Evolutionary conservation across 2,888 invertebrate species (phyloP).

Genomic region (Drosophila buzzatii): DNA sequence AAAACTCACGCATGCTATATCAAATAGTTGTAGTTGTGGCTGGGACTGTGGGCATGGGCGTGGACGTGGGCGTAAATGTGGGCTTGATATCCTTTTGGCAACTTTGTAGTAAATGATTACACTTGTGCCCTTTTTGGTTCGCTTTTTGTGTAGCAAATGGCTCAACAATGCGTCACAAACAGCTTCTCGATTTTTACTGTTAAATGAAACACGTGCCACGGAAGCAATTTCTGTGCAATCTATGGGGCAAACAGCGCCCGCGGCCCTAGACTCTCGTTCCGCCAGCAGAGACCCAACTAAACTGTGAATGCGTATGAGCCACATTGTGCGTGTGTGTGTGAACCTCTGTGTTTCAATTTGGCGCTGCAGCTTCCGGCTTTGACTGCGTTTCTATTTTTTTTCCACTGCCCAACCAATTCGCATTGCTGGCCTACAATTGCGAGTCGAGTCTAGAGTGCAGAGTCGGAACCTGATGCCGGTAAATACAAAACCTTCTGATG

Average conservation of each 20-base stretch:
- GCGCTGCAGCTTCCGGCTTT: constrained; percentile 55
- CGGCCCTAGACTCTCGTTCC: constrained; percentile 26
- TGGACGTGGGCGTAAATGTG: not conserved
- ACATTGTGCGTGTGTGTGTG: constrained; percentile 1
- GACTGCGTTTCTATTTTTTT: constrained; percentile 27
- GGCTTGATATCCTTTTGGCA: constrained; percentile 16
- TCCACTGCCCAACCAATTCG: constrained; percentile 38
- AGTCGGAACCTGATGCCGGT: constrained; percentile 45
- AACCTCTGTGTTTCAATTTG: constrained; percentile 62
- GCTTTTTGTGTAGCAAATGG: constrained; percentile 48
- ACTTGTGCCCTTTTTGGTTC: constrained; percentile 21
- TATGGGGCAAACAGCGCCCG: constrained; percentile 54
- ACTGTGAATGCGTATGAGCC: constrained; percentile 7
- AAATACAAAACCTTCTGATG: constrained; percentile 16
- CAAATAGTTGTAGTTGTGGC: constrained; percentile 12
- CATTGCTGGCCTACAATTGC: constrained; percentile 38
- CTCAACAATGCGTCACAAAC: constrained; percentile 58
- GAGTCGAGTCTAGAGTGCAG: constrained; percentile 21
- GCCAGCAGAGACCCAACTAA: constrained; percentile 36
- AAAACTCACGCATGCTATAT: constrained; percentile 65
- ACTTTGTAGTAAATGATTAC: constrained; percentile 58
- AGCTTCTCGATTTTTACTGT: constrained; percentile 64
- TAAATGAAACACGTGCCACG: constrained; percentile 82
- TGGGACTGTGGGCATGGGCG: not conserved
- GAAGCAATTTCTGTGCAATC: constrained; percentile 80